Evolutionary conservation across 2,113 vertebrate genomes (phyloP), one percentile per base, ranked within the genome.

Genomic region (Myodes glareolus): DNA sequence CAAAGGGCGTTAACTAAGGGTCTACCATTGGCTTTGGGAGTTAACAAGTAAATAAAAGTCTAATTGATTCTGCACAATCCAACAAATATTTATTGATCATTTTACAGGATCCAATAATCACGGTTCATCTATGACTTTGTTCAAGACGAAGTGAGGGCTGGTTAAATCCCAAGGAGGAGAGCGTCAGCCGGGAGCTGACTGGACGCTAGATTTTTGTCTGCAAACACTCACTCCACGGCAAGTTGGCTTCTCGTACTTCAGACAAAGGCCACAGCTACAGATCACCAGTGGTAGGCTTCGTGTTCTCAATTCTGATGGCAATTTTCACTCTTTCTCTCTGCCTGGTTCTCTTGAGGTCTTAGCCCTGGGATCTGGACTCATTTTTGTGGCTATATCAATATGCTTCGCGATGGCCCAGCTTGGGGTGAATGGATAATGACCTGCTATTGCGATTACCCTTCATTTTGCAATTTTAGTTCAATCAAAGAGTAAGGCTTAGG

Each of bases 391-490:
- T 96, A 21, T 81, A 90, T 96, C 96, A 94, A 93, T 97, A 97
- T 95, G 90, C 92, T 95, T 93, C 2, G 0, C 23, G 65, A 90
- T 55, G 94, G 81, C 27, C 76, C 82, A 91, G 80, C 84, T 68
- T 97, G 93, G 81, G 36, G 42, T 73, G 65, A 85, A 97, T 92
- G 94, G 93, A 17, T 88, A 92, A 97, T 88, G 94, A 95, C 47
- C 90, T 39, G 42, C 93, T 88, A 80, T 93, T 45, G 87, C 76
- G 92, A 96, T 97, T 97, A 96, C 88, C 61, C 21, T 86, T 96
- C 96, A 96, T 97, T 98, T 97, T 65, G 93, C 87, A 97, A 97
- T 97, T 97, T 97, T 95, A 91, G 94, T 95, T 96, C 95, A 82
- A 94, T 96, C 95, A 97, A 95, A 96, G 90, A 97, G 70, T 72